Conservation (phyloP, 2,113 vertebrate genomes). For the Melanerpes aurifrons region DNA sequence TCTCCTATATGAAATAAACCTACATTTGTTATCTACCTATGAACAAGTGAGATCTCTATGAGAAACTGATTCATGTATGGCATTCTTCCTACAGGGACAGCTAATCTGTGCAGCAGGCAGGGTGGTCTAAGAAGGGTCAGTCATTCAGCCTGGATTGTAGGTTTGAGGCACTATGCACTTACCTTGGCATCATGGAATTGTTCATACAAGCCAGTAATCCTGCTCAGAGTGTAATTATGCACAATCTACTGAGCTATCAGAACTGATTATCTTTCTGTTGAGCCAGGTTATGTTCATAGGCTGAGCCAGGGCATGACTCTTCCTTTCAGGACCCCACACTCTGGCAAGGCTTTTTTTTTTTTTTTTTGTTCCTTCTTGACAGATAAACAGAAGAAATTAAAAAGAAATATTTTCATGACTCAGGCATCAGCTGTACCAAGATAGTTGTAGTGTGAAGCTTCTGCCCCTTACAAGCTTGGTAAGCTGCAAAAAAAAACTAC, state of each 20-base stretch:
- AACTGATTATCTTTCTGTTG: background rate
- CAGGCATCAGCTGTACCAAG: background rate
- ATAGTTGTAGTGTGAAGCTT: background rate
- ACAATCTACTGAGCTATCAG: slow-evolving; percentile 49
- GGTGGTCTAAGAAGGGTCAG: background rate
- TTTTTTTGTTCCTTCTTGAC: background rate
- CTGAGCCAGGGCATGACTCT: background rate
- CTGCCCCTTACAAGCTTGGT: background rate
- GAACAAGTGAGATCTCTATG: background rate
- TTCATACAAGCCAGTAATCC: slow-evolving; percentile 35
- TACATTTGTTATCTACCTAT: background rate
- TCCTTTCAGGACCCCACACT: background rate
- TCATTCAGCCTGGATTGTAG: background rate
- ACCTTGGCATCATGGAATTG: slow-evolving; percentile 14
- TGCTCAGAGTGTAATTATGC: slow-evolving; percentile 29
- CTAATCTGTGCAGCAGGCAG: background rate
- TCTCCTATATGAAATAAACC: background rate
- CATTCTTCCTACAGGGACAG: background rate
- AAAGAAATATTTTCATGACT: background rate
- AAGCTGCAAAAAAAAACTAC: background rate
- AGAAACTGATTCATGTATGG: background rate
- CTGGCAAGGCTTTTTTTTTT: background rate
- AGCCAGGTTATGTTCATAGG: background rate
- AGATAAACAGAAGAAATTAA: background rate
- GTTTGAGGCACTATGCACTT: background rate